These are phyloP conservation scores for Pammene aurita DNA, from an alignment of 2,888 invertebrate species.

Conservation along the genomic window DNA sequence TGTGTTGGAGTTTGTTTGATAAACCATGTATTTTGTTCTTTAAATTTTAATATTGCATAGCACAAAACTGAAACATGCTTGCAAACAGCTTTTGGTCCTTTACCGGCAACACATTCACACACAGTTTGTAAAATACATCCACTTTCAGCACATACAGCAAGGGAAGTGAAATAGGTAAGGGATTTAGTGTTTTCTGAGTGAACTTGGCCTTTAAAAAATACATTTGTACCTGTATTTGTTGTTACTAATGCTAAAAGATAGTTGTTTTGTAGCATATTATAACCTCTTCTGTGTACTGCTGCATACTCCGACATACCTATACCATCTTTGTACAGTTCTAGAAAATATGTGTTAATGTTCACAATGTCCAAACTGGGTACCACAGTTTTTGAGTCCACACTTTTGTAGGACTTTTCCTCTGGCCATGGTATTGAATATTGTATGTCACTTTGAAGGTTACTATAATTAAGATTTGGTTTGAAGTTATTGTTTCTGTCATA, in stretches of 20 bases:
- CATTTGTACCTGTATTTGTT: background rate
- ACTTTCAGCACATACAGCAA: background rate
- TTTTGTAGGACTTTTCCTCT: background rate
- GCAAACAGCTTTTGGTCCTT: background rate
- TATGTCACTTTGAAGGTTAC: too few species aligned
- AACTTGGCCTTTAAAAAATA: constrained; percentile 1
- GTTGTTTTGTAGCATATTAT: constrained; percentile 35
- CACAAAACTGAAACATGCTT: background rate
- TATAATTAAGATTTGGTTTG: background rate
- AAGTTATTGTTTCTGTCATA: constrained; percentile 10
- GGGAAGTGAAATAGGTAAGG: background rate
- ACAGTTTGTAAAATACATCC: background rate
- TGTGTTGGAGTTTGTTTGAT: background rate
- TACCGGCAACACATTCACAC: background rate
- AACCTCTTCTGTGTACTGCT: constrained; percentile 38
- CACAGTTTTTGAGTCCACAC: background rate
- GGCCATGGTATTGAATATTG: background rate
- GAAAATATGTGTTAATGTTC: background rate
- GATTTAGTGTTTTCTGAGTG: background rate
- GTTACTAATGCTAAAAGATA: background rate
- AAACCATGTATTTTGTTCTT: background rate
- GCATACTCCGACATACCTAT: constrained; percentile 32
- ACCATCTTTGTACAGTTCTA: background rate
- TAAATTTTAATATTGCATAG: background rate
- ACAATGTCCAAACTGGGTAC: background rate